These are phyloP conservation scores for Latrodectus elegans DNA, from an alignment of 2,888 invertebrate genomes.

Conservation along the genomic window DNA sequence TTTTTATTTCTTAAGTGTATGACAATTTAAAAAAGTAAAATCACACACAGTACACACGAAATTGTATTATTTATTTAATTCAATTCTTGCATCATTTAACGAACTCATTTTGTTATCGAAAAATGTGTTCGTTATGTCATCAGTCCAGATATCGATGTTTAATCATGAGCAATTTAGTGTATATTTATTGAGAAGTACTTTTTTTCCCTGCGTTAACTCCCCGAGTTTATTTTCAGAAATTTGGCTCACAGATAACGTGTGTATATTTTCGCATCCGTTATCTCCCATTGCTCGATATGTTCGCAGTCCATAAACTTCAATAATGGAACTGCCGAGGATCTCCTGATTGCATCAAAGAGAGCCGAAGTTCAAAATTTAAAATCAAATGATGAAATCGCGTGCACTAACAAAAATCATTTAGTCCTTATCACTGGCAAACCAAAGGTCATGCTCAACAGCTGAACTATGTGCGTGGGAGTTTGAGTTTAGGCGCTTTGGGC, in stretches of 20 bases:
- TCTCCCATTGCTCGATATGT: not conserved
- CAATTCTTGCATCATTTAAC: too few species aligned
- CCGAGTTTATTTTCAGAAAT: not conserved
- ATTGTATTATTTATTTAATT: too few species aligned
- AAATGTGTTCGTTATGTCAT: too few species aligned
- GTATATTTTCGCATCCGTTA: not conserved
- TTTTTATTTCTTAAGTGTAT: too few species aligned
- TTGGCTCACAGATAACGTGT: not conserved
- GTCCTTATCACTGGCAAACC: constrained; percentile 38
- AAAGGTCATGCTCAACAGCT: constrained; percentile 57
- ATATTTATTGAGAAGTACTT: too few species aligned
- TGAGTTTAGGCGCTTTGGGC: constrained; percentile 17
- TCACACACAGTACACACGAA: too few species aligned
- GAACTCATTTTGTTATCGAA: too few species aligned
- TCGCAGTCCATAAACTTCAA: not conserved
- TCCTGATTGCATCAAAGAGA: not conserved
- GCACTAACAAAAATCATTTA: constrained; percentile 26
- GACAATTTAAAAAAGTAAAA: too few species aligned
- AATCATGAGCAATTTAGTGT: too few species aligned
- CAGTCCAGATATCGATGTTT: too few species aligned
- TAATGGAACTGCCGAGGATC: not conserved
- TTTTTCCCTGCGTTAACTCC: not conserved
- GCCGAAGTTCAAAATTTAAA: constrained; percentile 2
- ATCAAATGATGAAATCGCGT: constrained; percentile 11
- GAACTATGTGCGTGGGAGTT: constrained; percentile 56